phyloP scores from a whole-genome alignment of 2,888 invertebrate genomes.

The Cremastinae sp. region DNA sequence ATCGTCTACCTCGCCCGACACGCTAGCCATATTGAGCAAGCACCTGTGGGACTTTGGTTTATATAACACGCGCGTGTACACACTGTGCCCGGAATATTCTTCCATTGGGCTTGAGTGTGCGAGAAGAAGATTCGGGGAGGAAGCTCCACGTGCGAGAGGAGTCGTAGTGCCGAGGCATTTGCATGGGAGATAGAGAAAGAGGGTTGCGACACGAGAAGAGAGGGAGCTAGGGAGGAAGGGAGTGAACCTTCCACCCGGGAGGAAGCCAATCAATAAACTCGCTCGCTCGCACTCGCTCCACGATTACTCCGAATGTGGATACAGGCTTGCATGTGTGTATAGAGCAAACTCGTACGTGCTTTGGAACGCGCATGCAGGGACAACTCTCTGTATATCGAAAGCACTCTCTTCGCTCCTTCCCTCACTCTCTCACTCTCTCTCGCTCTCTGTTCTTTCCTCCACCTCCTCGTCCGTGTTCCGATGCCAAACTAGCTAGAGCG shows the following conservation, averaged over 20 bases:
- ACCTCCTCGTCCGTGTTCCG: conserved; percentile 46
- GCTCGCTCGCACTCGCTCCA: conserved; percentile 70
- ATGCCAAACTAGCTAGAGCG: conserved; percentile 59
- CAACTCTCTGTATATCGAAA: conserved; percentile 46
- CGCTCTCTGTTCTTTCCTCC: conserved; percentile 45
- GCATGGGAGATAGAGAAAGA: conserved; percentile 40
- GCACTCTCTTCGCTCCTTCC: conserved; percentile 48
- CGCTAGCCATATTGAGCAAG: conserved; percentile 62
- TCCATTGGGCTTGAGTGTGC: conserved; percentile 56
- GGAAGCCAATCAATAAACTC: conserved; percentile 80
- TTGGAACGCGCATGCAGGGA: conserved; percentile 61
- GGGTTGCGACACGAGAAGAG: conserved; percentile 59
- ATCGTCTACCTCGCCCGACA: conserved; percentile 40
- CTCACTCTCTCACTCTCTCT: conserved; percentile 46
- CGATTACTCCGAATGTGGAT: conserved; percentile 37
- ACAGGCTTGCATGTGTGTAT: conserved; percentile 47
- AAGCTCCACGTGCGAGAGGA: conserved; percentile 43
- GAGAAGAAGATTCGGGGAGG: conserved; percentile 48
- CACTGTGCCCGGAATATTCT: conserved; percentile 33
- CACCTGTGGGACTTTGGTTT: conserved; percentile 59
- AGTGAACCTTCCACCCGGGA: conserved; percentile 74
- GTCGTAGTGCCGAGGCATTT: conserved; percentile 27
- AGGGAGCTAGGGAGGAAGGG: conserved; percentile 63
- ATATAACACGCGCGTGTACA: conserved; percentile 20
- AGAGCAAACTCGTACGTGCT: conserved; percentile 52